phyloP scores from a whole-genome alignment of 1,140 invertebrate genomes.

The Apis dorsata region DNA sequence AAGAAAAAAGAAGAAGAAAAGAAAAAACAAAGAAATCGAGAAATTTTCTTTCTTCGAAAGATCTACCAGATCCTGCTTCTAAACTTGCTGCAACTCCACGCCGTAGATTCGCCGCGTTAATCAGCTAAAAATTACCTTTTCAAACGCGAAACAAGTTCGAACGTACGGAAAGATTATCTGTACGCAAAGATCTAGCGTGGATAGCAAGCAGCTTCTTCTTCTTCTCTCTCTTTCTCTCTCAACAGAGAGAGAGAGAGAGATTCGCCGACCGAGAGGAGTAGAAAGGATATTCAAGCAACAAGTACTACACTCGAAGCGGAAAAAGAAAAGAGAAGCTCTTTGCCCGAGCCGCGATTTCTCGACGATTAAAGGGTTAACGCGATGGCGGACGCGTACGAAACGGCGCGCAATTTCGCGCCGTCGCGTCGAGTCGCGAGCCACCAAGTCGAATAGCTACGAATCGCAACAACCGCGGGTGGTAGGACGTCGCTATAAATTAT shows the following conservation, averaged over 20 bases:
- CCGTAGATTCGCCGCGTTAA: too few species aligned
- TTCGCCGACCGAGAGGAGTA: not conserved
- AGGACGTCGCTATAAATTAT: conserved; percentile 47
- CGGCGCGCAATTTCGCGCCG: conserved; percentile 6
- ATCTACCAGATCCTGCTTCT: too few species aligned
- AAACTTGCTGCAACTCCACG: too few species aligned
- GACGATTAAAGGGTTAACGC: conserved; percentile 27
- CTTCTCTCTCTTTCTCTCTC: not conserved
- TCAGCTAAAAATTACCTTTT: too few species aligned
- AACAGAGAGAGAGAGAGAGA: not conserved
- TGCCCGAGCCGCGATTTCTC: not conserved
- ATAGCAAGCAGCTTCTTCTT: too few species aligned
- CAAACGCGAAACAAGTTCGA: too few species aligned
- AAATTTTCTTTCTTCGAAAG: not conserved
- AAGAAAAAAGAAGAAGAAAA: not conserved
- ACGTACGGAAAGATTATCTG: too few species aligned
- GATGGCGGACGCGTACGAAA: not conserved
- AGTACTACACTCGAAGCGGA: not conserved
- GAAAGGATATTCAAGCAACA: conserved; percentile 18
- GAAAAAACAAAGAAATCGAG: too few species aligned
- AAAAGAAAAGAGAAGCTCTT: not conserved
- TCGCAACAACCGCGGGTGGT: conserved; percentile 45
- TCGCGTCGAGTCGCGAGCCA: not conserved
- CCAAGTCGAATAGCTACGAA: conserved; percentile 11
- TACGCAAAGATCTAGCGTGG: too few species aligned